A percentile compares a stretch with the other conserved stretches of the same genome.
phyloP scores from a whole-genome alignment of 2,797 vertebrate species.

The Sebastes baramenuke region DNA sequence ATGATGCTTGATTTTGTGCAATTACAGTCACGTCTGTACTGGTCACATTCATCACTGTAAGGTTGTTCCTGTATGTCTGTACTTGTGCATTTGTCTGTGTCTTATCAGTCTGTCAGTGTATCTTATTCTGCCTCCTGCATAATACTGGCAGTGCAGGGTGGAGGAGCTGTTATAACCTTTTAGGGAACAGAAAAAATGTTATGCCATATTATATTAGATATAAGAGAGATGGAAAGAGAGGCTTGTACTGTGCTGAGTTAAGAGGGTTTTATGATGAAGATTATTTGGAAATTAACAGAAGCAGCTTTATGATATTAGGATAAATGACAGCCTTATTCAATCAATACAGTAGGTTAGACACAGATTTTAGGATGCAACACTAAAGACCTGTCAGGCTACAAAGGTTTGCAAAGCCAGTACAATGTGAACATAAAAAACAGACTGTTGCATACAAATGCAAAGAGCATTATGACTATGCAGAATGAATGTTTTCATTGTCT shows the following conservation, averaged over 20 bases:
- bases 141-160: constrained; percentile 27
- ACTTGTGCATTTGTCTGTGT: constrained; percentile 58
- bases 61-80: constrained; percentile 41
- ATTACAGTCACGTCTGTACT: constrained; percentile 34
- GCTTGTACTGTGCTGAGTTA: constrained; percentile 6
- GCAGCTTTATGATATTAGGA: constrained; percentile 27
- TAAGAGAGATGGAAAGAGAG: constrained; percentile 26
- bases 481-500: constrained; percentile 66
- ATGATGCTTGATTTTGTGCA: constrained; percentile 43
- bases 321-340: constrained; percentile 47
- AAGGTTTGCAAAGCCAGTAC: constrained; percentile 48
- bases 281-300: constrained; percentile 39
- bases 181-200: constrained; percentile 36
- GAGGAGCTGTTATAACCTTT: constrained; percentile 37
- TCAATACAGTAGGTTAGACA: constrained; percentile 38
- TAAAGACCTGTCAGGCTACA: constrained; percentile 1
- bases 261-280: constrained; percentile 30
- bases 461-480: constrained; percentile 73
- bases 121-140: constrained; percentile 50
- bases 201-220: constrained; percentile 40
- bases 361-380: constrained; percentile 26
- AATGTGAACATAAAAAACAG: constrained; percentile 33
- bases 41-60: constrained; percentile 27
- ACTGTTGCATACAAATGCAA: constrained; percentile 60
- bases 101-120: constrained; percentile 49